Conservation (phyloP, 2,113 vertebrate genomes). For the Empidonax alnorum region DNA sequence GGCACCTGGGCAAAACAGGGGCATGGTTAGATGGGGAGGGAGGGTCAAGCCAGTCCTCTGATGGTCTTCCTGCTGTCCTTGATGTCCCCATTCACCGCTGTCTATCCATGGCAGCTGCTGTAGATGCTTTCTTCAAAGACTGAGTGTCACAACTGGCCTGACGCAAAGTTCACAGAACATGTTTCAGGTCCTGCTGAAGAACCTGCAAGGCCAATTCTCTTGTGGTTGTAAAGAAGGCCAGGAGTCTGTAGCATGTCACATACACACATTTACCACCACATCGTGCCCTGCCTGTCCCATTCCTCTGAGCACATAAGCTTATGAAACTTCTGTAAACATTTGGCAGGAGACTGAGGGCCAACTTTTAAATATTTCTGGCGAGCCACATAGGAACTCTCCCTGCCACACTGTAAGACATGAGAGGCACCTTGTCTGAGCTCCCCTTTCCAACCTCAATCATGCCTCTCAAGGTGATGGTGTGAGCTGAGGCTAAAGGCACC, state of each 20-base stretch:
- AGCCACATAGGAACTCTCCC: not conserved
- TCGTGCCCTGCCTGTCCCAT: not conserved
- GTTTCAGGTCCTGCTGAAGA: not conserved
- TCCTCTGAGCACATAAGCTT: not conserved
- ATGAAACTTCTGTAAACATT: not conserved
- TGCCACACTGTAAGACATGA: not conserved
- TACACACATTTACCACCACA: not conserved
- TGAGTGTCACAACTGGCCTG: not conserved
- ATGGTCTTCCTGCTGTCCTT: not conserved
- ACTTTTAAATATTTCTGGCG: not conserved
- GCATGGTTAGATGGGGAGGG: not conserved
- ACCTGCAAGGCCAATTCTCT: not conserved
- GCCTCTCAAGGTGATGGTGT: not conserved
- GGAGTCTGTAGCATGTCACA: not conserved
- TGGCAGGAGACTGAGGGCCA: not conserved
- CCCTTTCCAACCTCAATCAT: not conserved
- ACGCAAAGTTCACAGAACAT: fast-evolving
- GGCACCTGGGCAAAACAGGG: not conserved
- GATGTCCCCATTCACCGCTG: not conserved
- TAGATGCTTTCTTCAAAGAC: not conserved
- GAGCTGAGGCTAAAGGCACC: not conserved
- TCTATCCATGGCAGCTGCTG: not conserved
- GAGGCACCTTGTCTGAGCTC: not conserved
- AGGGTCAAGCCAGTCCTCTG: not conserved
- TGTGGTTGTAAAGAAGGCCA: not conserved